Percentiles rank a stretch among this genome's conserved stretches.
These are phyloP conservation scores for Agrochola lychnidis DNA, from an alignment of 2,888 invertebrate species.

Conservation along the genomic window DNA sequence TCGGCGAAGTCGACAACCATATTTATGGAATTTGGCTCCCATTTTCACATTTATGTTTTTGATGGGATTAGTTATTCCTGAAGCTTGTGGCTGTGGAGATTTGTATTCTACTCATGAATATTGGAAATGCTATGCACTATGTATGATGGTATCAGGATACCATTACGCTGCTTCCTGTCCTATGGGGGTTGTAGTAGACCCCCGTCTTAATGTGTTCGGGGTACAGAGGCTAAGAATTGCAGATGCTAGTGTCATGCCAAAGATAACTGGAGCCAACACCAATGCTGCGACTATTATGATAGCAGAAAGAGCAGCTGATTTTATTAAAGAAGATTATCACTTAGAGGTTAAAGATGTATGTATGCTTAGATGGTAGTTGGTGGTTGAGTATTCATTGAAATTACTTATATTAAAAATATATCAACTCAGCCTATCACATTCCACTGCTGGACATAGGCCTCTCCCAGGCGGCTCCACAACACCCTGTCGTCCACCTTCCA, in stretches of 20 bases:
- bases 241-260: conserved; percentile 95
- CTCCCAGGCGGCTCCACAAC: background rate
- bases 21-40: too few species aligned
- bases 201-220: conserved; percentile 91
- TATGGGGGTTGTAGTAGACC: conserved; percentile 94
- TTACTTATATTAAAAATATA: background rate
- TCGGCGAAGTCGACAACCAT: too few species aligned
- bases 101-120: conserved; percentile 85
- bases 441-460: too few species aligned
- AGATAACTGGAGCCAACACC: conserved; percentile 92
- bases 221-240: conserved; percentile 92
- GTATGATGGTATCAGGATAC: conserved; percentile 92
- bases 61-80: conserved; percentile 69
- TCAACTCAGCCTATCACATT: background rate
- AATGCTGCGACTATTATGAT: conserved; percentile 94
- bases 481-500: too few species aligned
- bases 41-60: too few species aligned
- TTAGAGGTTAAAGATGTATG: background rate
- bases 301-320: conserved; percentile 90
- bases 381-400: background rate
- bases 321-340: conserved; percentile 57
- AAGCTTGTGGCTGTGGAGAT: conserved; percentile 57
- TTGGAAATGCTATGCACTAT: conserved; percentile 92
- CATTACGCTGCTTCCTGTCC: conserved; percentile 93
- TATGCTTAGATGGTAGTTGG: background rate